Evolutionary conservation across 92 coral and sea anemone species (phyloP).

Genomic region (Paragorgia papillata): DNA sequence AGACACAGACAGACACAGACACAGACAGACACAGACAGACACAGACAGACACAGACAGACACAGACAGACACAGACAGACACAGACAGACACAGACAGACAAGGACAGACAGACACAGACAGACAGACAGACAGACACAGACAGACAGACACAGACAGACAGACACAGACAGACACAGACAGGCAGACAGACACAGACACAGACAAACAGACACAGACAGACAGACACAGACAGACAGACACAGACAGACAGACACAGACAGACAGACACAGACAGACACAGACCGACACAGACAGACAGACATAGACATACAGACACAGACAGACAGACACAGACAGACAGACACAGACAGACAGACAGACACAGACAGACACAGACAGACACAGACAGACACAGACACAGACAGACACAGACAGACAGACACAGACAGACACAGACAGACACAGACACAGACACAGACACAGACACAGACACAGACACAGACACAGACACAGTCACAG

Average conservation of each 20-base stretch:
- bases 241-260: neutral
- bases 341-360: neutral
- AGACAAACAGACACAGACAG: no score
- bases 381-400: neutral
- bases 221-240: neutral
- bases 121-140: neutral
- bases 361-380: neutral
- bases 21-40: conserved; percentile 7
- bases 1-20: neutral
- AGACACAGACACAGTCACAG: neutral
- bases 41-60: neutral
- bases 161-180: neutral
- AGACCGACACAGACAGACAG: no score
- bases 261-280: no score
- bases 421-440: neutral
- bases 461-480: neutral
- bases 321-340: neutral
- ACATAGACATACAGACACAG: neutral
- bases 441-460: neutral
- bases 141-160: neutral
- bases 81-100: neutral
- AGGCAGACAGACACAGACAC: no score
- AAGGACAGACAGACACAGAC: neutral
- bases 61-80: neutral
- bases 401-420: neutral